A percentile compares a stretch with the other conserved stretches of the same genome.
These are phyloP conservation scores for Speoplatyrhinus poulsoni DNA, from an alignment of 2,113 vertebrate species.

Conservation along the genomic window DNA sequence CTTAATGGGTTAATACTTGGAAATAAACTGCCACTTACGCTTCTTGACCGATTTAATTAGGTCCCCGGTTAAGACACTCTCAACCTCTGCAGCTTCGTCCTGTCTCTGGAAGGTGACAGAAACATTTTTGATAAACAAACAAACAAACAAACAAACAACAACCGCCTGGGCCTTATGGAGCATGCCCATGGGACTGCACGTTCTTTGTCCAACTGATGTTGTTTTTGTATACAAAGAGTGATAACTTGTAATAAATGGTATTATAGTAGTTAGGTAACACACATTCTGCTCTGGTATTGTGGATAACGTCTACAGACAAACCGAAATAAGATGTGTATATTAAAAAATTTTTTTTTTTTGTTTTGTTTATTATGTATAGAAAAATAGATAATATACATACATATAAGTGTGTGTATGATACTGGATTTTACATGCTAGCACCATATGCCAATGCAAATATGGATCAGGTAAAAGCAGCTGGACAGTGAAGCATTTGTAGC, in stretches of 20 bases:
- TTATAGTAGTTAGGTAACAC: too few species aligned
- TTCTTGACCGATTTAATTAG: conserved; percentile 68
- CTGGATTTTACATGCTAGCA: too few species aligned
- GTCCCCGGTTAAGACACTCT: conserved; percentile 64
- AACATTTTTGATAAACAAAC: not conserved
- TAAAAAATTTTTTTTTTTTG: not conserved
- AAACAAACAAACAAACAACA: not conserved
- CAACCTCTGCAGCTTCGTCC: conserved; percentile 66
- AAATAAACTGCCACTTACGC: conserved; percentile 39
- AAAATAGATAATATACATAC: too few species aligned
- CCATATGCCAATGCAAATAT: not conserved
- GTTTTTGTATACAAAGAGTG: too few species aligned
- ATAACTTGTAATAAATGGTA: too few species aligned
- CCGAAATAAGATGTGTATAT: not conserved
- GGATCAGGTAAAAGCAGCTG: not conserved
- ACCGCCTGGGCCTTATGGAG: not conserved
- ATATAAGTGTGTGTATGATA: too few species aligned
- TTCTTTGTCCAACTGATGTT: too few species aligned
- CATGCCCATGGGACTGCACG: too few species aligned
- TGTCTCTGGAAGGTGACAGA: conserved; percentile 47
- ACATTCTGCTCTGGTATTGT: not conserved
- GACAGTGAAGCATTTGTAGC: not conserved
- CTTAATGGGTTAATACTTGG: too few species aligned
- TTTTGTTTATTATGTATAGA: too few species aligned
- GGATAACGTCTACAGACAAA: not conserved